Percentiles rank a stretch among this genome's conserved stretches.
phyloP scores from a whole-genome alignment of 2,113 vertebrate species.

The Odontesthes bonariensis region DNA sequence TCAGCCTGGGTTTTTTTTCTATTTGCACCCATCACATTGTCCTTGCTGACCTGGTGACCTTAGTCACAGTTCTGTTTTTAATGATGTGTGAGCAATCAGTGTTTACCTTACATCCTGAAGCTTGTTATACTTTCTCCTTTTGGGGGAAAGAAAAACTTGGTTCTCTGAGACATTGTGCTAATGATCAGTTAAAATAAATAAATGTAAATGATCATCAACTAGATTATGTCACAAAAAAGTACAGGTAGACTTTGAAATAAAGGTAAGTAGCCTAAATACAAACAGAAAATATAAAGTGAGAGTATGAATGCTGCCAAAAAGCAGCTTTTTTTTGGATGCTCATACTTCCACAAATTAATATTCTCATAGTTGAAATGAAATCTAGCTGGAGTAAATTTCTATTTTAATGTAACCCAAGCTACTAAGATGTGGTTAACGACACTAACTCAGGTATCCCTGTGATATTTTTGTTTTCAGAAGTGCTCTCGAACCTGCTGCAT shows the following conservation, averaged over 20 bases:
- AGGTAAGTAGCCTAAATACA: no score
- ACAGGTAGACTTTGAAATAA: no score
- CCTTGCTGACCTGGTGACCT: neutral
- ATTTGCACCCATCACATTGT: neutral
- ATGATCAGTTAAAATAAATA: no score
- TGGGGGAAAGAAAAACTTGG: no score
- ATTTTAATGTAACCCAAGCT: neutral
- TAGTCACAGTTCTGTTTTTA: neutral
- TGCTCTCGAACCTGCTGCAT: conserved; percentile 12
- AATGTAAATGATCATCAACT: no score
- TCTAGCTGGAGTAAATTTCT: neutral
- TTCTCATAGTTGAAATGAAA: neutral
- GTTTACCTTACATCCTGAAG: neutral
- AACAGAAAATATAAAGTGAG: no score
- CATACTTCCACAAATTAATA: neutral
- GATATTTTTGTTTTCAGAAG: neutral
- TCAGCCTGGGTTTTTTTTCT: neutral
- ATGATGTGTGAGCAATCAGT: neutral
- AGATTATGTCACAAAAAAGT: no score
- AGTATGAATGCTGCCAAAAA: no score
- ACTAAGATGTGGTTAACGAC: neutral
- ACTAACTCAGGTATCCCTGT: neutral
- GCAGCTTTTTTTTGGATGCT: neutral
- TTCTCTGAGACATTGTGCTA: no score
- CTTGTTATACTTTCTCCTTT: neutral